These are phyloP conservation scores for Trachelus stipa DNA, from an alignment of 2,888 invertebrate genomes.

Conservation along the genomic window DNA sequence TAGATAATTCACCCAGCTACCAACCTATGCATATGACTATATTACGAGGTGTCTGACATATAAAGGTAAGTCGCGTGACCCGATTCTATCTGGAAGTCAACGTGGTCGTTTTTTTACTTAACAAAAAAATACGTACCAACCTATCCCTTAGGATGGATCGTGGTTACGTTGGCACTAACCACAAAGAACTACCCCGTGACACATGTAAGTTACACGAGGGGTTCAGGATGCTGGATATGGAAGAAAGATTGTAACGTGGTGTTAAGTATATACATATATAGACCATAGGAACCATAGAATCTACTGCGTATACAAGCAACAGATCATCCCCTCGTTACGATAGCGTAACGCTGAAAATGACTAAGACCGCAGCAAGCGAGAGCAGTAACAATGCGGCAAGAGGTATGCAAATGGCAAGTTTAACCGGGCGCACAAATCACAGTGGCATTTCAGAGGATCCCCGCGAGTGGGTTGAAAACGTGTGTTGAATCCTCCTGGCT, in stretches of 20 bases:
- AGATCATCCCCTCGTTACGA: slow-evolving; percentile 11
- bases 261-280: no score
- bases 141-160: neutral
- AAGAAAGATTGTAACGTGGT: neutral
- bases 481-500: slow-evolving; percentile 30
- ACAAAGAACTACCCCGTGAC: neutral
- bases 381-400: slow-evolving; percentile 37
- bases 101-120: neutral
- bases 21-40: no score
- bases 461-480: slow-evolving; percentile 32
- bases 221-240: neutral
- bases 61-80: neutral
- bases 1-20: no score
- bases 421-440: slow-evolving; percentile 54
- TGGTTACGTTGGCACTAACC: neutral
- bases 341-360: slow-evolving; percentile 23
- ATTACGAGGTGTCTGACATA: neutral
- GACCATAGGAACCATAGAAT: neutral
- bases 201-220: no score
- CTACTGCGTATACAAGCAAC: neutral
- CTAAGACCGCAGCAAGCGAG: slow-evolving; percentile 29
- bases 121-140: neutral
- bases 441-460: slow-evolving; percentile 45
- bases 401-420: slow-evolving; percentile 50
- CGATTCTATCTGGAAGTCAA: neutral